Percentiles rank a stretch among this genome's conserved stretches.
Evolutionary conservation across 1,140 invertebrate species (phyloP).

Genomic region (Magallana gigas): DNA sequence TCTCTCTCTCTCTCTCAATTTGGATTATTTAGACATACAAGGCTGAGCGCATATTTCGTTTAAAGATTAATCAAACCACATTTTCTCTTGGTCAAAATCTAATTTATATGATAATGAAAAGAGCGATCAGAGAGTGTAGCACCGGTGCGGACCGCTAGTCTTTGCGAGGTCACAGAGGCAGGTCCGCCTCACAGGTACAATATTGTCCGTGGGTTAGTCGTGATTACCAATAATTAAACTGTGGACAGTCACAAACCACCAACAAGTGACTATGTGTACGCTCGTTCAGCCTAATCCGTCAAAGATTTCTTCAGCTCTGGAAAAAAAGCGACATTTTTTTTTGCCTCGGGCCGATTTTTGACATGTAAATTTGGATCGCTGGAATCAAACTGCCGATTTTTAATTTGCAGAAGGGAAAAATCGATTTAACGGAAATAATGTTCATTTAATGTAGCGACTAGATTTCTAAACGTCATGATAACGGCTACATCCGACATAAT

Average conservation of each 20-base stretch:
- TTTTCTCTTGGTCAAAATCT: conserved; percentile 26
- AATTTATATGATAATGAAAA: conserved; percentile 35
- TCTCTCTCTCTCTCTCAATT: no score
- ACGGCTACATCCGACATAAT: conserved; percentile 15
- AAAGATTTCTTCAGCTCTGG: not conserved
- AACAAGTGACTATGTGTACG: not conserved
- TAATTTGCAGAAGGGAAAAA: conserved; percentile 33
- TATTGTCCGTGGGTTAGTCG: conserved; percentile 1
- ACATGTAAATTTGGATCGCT: conserved; percentile 31
- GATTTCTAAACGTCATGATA: conserved; percentile 7
- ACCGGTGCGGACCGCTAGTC: not conserved
- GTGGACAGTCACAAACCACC: not conserved
- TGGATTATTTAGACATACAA: not conserved
- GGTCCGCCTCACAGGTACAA: not conserved
- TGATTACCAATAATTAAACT: conserved; percentile 28
- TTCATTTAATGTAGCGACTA: conserved; percentile 28
- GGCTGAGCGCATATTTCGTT: not conserved
- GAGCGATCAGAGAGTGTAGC: conserved; percentile 3
- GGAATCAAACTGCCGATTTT: conserved; percentile 33
- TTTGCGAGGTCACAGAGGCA: not conserved
- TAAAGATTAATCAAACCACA: conserved; percentile 5
- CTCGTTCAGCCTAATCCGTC: not conserved
- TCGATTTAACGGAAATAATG: conserved; percentile 35
- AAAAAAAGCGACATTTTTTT: conserved; percentile 22
- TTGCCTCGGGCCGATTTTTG: conserved; percentile 2